Evolutionary conservation across 2,113 vertebrate genomes (phyloP).

Genomic region (Syngnathoides biaculeatus): DNA sequence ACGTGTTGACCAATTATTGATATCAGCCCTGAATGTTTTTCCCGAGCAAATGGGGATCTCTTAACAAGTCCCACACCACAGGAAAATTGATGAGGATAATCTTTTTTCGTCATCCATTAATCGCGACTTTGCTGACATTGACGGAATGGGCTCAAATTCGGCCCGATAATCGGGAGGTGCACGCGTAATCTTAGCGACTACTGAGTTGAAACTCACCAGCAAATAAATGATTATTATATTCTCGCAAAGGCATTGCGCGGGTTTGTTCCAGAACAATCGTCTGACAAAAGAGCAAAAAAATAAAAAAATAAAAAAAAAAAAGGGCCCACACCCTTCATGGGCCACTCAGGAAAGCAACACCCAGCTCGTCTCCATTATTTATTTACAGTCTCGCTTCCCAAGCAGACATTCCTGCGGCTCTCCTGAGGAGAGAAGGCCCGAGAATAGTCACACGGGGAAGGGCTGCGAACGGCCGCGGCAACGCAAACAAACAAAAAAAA

Average conservation of each 20-base stretch:
- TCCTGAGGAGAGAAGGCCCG: constrained; percentile 55
- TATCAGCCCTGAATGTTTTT: background rate
- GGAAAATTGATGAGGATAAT: background rate
- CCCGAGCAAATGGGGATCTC: background rate
- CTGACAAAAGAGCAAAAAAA: constrained; percentile 40
- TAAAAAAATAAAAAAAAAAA: no score
- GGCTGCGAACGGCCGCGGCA: constrained; percentile 10
- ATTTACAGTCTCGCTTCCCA: constrained; percentile 56
- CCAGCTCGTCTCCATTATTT: constrained; percentile 69
- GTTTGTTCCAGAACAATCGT: constrained; percentile 22
- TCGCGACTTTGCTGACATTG: constrained; percentile 2
- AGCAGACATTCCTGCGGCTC: constrained; percentile 53
- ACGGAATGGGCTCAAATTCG: background rate
- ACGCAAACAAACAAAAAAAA: constrained; percentile 10
- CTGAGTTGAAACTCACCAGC: constrained; percentile 8
- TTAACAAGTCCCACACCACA: background rate
- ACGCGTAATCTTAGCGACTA: constrained; percentile 28
- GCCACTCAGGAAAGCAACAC: constrained; percentile 70
- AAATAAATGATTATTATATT: constrained; percentile 1
- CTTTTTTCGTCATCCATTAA: constrained; percentile 44
- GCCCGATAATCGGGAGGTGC: background rate
- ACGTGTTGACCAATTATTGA: background rate
- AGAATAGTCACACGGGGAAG: constrained; percentile 59
- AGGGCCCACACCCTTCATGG: constrained; percentile 52
- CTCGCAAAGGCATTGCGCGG: background rate